Base-by-base conservation (phyloP, 1,140 invertebrate species). In the Tachypleus tridentatus region DNA sequence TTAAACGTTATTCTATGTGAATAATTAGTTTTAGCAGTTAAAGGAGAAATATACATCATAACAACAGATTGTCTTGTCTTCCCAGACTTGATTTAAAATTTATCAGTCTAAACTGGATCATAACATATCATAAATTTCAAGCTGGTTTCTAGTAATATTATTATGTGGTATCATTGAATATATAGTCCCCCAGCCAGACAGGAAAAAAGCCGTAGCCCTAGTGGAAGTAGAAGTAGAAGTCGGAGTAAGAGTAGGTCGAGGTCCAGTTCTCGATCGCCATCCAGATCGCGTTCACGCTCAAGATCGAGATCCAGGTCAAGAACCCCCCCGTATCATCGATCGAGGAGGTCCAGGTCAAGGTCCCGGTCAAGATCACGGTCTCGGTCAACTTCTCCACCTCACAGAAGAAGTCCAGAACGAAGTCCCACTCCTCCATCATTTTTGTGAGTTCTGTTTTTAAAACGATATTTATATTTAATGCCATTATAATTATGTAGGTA, bases 371-470 rank as follows among this genome's bases (percentile, higher is more conserved):
- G 69, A 3, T 64, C 64, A 69, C 48, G 49, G 9, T 68, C 66
- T 50, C 61, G 67, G 49, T 77, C 77, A 49, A 70, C 71, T 50
- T 54, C 53, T 71, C 71, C 10, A 72, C 60, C 53, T 72, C 70
- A n/a, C 65, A 58, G 29, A 63, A 29, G 78, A n/a, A 72, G 77
- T 58, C 72, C 72, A 29, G 82, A 84, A 54, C 75, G 84, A 68
- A 90, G 87, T 73, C 84, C 86, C 7, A 88, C 89, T 9, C 88
- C 89, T 8, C 89, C 89, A 4, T 87, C 86, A 76, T 88, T 88
- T 72, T 77, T 85, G 84, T 90, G 75, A 83, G 80, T 82, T 51
- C 56, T 64, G n/a, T 64, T n/a, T 50, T 48, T 9, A 9, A n/a
- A 59, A 8, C 8, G 47, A 9, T 59, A n/a, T 59, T n/a, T 11